Conservation (phyloP, 2,888 invertebrate species). For the Allygus modestus region DNA sequence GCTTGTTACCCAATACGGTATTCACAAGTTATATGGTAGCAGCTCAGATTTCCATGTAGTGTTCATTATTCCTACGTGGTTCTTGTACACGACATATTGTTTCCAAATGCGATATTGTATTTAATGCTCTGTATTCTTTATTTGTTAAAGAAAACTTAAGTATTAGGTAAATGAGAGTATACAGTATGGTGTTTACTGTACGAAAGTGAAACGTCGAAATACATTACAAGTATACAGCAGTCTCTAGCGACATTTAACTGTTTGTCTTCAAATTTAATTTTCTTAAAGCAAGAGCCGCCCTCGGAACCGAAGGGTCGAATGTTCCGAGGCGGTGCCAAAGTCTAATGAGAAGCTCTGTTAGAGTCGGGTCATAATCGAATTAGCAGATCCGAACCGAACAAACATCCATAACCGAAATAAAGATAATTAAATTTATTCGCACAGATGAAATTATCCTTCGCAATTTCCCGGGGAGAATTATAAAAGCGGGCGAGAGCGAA, state of each 20-base stretch:
- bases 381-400: constrained; percentile 63
- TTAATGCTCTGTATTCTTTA: too few relatives aligned
- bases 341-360: constrained; percentile 45
- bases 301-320: background rate
- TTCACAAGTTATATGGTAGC: too few relatives aligned
- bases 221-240: too few relatives aligned
- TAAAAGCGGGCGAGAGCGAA: constrained; percentile 43
- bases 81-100: too few relatives aligned
- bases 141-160: too few relatives aligned
- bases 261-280: constrained; percentile 26
- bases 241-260: background rate
- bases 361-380: constrained; percentile 61
- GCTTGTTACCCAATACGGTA: too few relatives aligned
- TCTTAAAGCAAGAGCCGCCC: constrained; percentile 1
- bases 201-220: too few relatives aligned
- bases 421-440: constrained; percentile 66
- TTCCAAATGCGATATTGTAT: too few relatives aligned
- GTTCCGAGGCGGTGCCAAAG: constrained; percentile 4
- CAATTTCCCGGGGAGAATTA: constrained; percentile 52
- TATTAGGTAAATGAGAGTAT: too few relatives aligned
- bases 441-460: constrained; percentile 62
- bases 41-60: too few relatives aligned
- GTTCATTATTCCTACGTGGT: too few relatives aligned
- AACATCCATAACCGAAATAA: constrained; percentile 66
- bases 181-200: too few relatives aligned